Evolutionary conservation across 2,888 invertebrate genomes (phyloP).

Genomic region (Tetramorium bicarinatum): DNA sequence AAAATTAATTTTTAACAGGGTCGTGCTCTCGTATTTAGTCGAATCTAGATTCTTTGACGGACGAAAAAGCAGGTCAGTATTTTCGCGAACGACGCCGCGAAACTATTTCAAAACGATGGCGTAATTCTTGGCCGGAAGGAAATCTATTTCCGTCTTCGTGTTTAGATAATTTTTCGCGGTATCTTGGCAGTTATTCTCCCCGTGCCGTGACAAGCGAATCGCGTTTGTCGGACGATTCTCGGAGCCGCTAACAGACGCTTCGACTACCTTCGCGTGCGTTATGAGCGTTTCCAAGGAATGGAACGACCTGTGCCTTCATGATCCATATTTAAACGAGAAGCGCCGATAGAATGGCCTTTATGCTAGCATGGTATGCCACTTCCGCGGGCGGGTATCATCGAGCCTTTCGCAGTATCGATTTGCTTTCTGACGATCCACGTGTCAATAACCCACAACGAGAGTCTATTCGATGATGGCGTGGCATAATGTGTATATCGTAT

Average conservation of each 20-base stretch:
- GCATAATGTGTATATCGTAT: background rate
- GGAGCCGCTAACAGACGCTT: background rate
- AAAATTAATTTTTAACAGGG: background rate
- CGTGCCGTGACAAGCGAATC: background rate
- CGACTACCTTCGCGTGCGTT: conserved; percentile 16
- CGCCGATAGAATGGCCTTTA: conserved; percentile 76
- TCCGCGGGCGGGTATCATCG: conserved; percentile 74
- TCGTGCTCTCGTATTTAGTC: background rate
- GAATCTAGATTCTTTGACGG: background rate
- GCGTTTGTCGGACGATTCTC: conserved; percentile 27
- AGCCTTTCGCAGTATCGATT: conserved; percentile 76
- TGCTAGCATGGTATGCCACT: conserved; percentile 76
- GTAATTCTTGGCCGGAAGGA: conserved; percentile 1
- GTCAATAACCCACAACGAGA: conserved; percentile 71
- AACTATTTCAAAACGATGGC: background rate
- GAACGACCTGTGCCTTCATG: conserved; percentile 31
- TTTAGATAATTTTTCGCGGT: conserved; percentile 37
- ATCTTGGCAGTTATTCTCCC: conserved; percentile 11
- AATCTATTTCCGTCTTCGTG: conserved; percentile 35
- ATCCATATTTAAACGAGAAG: conserved; percentile 77
- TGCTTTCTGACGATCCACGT: conserved; percentile 71
- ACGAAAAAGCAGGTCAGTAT: background rate
- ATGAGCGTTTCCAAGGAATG: conserved; percentile 3
- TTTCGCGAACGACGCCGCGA: background rate
- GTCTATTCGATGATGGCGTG: background rate